A percentile compares a stretch with the other conserved stretches of the same genome.
Conservation (phyloP, 1,140 invertebrate genomes). For the Trichonephila clavata region DNA sequence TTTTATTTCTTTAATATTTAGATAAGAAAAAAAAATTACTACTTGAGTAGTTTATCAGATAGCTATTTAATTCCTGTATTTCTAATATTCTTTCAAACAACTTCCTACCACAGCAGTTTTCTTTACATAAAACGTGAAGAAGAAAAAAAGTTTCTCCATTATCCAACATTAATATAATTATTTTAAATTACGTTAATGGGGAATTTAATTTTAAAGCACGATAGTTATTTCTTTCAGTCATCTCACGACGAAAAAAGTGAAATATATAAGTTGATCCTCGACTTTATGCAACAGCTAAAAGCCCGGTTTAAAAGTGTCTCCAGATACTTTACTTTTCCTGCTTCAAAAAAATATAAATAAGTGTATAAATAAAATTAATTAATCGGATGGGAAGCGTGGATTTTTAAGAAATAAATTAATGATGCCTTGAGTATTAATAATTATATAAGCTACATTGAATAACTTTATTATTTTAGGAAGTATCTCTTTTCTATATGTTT, state of each 20-base stretch:
- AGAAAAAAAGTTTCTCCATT: neutral
- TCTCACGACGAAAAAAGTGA: neutral
- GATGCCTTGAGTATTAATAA: constrained; percentile 10
- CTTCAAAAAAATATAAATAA: neutral
- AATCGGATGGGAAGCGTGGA: neutral
- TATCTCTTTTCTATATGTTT: neutral
- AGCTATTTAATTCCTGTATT: neutral
- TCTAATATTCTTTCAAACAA: neutral
- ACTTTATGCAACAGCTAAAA: neutral
- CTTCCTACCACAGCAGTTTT: neutral
- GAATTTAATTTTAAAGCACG: neutral
- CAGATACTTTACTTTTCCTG: neutral
- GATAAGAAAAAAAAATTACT: too few relatives aligned
- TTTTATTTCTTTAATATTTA: too few relatives aligned
- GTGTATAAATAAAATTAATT: neutral
- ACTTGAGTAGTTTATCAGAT: neutral
- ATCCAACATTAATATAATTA: neutral
- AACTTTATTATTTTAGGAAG: neutral
- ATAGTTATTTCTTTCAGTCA: neutral
- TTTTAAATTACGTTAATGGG: constrained; percentile 1
- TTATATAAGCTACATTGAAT: neutral
- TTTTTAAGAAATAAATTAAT: neutral
- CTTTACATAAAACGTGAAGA: neutral
- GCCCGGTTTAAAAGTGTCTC: neutral
- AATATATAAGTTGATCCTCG: neutral